Evolutionary conservation across 2,113 vertebrate species (phyloP).

Genomic region (Regulus satrapa): DNA sequence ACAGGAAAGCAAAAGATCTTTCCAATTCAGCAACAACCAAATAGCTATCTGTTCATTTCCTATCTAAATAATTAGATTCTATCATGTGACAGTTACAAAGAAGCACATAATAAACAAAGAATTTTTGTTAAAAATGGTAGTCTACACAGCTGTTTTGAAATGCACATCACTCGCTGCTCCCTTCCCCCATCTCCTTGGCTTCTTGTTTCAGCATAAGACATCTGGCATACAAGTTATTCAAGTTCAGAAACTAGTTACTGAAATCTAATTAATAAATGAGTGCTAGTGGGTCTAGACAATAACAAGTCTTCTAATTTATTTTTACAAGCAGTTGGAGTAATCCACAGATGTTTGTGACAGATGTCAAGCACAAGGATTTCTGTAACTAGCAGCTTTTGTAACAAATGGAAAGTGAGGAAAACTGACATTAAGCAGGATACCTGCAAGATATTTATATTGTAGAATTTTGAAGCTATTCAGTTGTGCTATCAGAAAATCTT

Average conservation of each 20-base stretch:
- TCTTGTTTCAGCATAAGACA: neutral
- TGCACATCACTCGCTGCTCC: neutral
- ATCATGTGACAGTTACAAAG: neutral
- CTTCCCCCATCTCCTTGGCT: neutral
- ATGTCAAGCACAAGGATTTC: neutral
- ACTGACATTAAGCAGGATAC: neutral
- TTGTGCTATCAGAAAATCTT: neutral
- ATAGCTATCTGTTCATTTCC: neutral
- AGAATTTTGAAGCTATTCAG: neutral
- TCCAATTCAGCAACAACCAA: neutral
- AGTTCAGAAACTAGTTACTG: constrained; percentile 25
- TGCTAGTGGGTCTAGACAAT: neutral
- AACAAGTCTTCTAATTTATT: neutral
- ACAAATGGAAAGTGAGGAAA: neutral
- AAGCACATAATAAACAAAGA: neutral
- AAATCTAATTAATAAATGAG: neutral
- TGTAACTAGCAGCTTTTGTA: neutral
- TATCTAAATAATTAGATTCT: neutral
- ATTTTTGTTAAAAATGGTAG: neutral
- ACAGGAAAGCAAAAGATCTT: neutral
- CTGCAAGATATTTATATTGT: neutral
- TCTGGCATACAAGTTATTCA: neutral
- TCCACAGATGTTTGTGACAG: neutral
- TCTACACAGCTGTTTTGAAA: neutral
- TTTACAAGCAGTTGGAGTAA: neutral